phyloP scores from a whole-genome alignment of 30 jellyfish, hydroid and myxozoan species.

The Sanderia malayensis region DNA sequence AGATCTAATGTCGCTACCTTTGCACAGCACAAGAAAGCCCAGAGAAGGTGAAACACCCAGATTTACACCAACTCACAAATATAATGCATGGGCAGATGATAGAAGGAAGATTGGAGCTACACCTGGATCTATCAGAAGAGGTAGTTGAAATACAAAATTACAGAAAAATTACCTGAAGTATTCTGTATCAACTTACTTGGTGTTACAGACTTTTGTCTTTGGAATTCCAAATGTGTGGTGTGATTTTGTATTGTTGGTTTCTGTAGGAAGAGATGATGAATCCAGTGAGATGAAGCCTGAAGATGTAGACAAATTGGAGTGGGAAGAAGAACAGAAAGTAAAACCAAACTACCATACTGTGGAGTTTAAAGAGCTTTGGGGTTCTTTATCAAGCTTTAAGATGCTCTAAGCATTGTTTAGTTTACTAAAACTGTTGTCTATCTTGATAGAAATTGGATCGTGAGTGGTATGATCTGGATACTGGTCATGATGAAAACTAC shows the following conservation, averaged over 20 bases:
- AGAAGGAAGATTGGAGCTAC: constrained; percentile 60
- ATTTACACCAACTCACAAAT: constrained; percentile 94
- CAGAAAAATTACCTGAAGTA: no score
- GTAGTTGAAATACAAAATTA: no score
- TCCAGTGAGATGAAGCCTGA: not conserved
- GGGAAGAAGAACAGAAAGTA: constrained; percentile 83
- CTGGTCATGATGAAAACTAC: constrained; percentile 90
- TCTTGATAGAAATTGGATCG: constrained; percentile 74
- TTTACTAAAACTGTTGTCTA: no score
- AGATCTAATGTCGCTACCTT: no score
- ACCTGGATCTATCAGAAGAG: constrained; percentile 57
- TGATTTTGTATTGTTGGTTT: not conserved
- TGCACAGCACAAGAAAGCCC: constrained; percentile 23
- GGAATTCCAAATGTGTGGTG: no score
- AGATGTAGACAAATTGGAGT: constrained; percentile 40
- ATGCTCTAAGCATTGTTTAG: no score
- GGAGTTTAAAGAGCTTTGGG: no score
- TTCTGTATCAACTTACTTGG: no score
- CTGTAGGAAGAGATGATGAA: not conserved
- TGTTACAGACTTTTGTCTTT: no score
- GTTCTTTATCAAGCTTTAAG: no score
- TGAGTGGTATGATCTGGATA: constrained; percentile 99
- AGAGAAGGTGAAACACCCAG: constrained; percentile 85
- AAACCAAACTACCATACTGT: no score
- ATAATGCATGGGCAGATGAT: constrained; percentile 94